phyloP scores from a whole-genome alignment of 1,140 invertebrate species.

The Halictus rubicundus region DNA sequence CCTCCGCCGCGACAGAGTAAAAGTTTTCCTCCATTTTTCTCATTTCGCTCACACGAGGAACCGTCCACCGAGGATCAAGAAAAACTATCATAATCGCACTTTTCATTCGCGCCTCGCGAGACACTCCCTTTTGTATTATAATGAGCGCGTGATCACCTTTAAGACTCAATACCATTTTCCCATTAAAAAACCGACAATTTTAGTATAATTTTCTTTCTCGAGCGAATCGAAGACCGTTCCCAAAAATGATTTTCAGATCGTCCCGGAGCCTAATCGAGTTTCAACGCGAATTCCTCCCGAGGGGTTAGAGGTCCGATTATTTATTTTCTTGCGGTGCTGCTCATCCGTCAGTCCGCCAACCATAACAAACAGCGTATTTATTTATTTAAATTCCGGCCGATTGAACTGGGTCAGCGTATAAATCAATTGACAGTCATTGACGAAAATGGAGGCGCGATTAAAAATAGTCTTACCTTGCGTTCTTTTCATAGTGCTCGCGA shows the following conservation, averaged over 20 bases:
- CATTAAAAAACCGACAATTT: too few relatives aligned
- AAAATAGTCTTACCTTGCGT: not conserved
- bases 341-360: not conserved
- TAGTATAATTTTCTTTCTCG: too few relatives aligned
- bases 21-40: not conserved
- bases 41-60: too few relatives aligned
- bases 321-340: not conserved
- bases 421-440: not conserved
- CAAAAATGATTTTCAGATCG: not conserved
- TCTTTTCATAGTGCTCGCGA: not conserved
- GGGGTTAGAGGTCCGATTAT: not conserved
- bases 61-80: too few relatives aligned
- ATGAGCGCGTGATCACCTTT: too few relatives aligned
- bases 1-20: not conserved
- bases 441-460: not conserved
- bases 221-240: not conserved
- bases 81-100: not conserved
- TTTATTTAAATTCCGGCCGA: not conserved
- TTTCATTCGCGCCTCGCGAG: not conserved
- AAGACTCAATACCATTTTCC: not conserved
- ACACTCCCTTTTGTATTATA: not conserved
- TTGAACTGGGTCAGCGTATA: not conserved
- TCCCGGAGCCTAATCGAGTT: not conserved
- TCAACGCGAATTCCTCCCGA: not conserved
- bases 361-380: not conserved